A percentile compares a stretch with the other conserved stretches of the same genome.
Conservation (phyloP, 2,888 invertebrate species). For the Leptopilina drosophilae region DNA sequence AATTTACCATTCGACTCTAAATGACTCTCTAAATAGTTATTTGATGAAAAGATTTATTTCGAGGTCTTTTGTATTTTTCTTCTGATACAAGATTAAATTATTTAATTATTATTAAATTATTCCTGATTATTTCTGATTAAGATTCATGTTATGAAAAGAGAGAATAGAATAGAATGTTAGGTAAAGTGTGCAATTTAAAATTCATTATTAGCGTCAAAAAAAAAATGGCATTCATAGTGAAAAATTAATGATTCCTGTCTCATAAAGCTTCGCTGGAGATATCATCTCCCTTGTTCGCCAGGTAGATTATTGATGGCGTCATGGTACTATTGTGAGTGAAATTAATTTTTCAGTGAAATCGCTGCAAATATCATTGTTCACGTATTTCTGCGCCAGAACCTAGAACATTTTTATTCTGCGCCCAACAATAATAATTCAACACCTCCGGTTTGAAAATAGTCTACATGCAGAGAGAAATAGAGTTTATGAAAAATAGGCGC, state of each 20-base stretch:
- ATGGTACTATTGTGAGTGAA: conserved; percentile 19
- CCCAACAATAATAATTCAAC: too few relatives aligned
- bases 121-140: too few relatives aligned
- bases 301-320: conserved; percentile 31
- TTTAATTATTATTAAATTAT: too few relatives aligned
- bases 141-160: too few relatives aligned
- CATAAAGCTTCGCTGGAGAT: conserved; percentile 28
- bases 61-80: background rate
- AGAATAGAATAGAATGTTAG: too few relatives aligned
- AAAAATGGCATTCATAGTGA: conserved; percentile 29
- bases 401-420: too few relatives aligned
- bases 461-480: too few relatives aligned
- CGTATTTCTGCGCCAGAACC: background rate
- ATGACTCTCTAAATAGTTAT: too few relatives aligned
- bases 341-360: conserved; percentile 28
- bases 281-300: conserved; percentile 21
- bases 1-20: too few relatives aligned
- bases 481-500: too few relatives aligned
- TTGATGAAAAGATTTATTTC: too few relatives aligned
- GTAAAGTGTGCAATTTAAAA: background rate
- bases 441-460: background rate
- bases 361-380: conserved; percentile 6
- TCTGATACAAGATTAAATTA: too few relatives aligned
- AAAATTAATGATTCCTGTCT: conserved; percentile 33
- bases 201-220: conserved; percentile 28